A percentile compares a stretch with the other conserved stretches of the same genome.
Conservation (phyloP, 2,888 invertebrate genomes). For the Dexiosoma caninum region DNA sequence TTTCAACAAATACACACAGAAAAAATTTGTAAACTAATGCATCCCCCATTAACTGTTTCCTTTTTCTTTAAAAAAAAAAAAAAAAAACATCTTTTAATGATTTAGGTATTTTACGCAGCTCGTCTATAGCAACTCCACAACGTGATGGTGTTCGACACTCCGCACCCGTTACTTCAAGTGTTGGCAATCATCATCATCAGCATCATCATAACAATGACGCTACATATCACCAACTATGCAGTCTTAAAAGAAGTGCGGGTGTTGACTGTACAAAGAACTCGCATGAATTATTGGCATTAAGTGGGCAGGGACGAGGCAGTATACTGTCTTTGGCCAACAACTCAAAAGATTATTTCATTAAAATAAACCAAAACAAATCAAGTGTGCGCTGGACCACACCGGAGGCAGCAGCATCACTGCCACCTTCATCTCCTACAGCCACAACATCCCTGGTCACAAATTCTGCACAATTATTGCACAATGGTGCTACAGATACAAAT, state of each 20-base stretch:
- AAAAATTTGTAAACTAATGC: slow-evolving; percentile 20
- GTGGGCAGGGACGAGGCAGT: slow-evolving; percentile 28
- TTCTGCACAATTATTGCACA: neutral
- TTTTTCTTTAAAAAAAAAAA: slow-evolving; percentile 43
- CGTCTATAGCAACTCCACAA: slow-evolving; percentile 67
- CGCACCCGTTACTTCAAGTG: slow-evolving; percentile 59
- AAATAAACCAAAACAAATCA: slow-evolving; percentile 35
- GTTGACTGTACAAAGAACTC: slow-evolving; percentile 42
- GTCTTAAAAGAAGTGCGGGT: slow-evolving; percentile 9
- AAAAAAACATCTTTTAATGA: no score
- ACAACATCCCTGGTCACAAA: slow-evolving; percentile 45
- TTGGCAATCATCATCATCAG: slow-evolving; percentile 55
- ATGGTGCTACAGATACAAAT: slow-evolving; percentile 12
- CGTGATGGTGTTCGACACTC: slow-evolving; percentile 67
- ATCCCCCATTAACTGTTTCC: neutral
- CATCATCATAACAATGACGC: slow-evolving; percentile 54
- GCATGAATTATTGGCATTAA: slow-evolving; percentile 62
- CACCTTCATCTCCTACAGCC: neutral
- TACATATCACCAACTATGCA: slow-evolving; percentile 63
- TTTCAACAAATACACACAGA: neutral
- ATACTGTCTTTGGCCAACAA: slow-evolving; percentile 24
- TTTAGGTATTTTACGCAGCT: slow-evolving; percentile 71
- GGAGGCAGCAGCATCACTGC: slow-evolving; percentile 1
- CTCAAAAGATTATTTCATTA: slow-evolving; percentile 39
- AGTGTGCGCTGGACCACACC: slow-evolving; percentile 53